These are phyloP conservation scores for Brachylomia viminalis DNA, from an alignment of 2,888 invertebrate genomes.

Conservation along the genomic window DNA sequence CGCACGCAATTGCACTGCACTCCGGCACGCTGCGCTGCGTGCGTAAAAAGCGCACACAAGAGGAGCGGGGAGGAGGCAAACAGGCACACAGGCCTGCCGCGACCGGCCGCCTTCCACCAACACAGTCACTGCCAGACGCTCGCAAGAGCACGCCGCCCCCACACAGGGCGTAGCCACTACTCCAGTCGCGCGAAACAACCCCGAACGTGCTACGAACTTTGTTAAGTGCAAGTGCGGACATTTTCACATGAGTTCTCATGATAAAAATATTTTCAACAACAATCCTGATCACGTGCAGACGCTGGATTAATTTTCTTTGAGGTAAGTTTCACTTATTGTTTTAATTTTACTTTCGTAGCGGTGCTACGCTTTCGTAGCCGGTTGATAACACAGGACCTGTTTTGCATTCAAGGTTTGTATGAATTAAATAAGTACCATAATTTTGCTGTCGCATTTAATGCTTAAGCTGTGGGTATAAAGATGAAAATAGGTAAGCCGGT, in stretches of 20 bases:
- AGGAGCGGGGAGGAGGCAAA: slow-evolving; percentile 82
- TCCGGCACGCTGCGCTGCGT: slow-evolving; percentile 85
- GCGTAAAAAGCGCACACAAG: slow-evolving; percentile 90
- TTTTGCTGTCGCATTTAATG: slow-evolving; percentile 50
- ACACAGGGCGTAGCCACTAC: slow-evolving; percentile 76
- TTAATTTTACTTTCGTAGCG: slow-evolving; percentile 66
- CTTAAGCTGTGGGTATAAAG: slow-evolving; percentile 67
- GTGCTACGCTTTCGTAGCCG: slow-evolving; percentile 75
- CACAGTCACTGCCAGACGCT: slow-evolving; percentile 88
- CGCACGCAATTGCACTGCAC: slow-evolving; percentile 90
- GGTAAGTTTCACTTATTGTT: slow-evolving; percentile 69
- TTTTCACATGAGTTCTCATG: slow-evolving; percentile 73
- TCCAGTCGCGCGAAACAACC: slow-evolving; percentile 82
- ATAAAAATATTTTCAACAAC: slow-evolving; percentile 65
- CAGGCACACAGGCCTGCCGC: slow-evolving; percentile 69
- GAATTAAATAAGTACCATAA: slow-evolving; percentile 51
- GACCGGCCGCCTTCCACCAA: slow-evolving; percentile 77
- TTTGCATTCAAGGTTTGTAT: slow-evolving; percentile 49
- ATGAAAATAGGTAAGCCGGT: slow-evolving; percentile 67
- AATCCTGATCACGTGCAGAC: slow-evolving; percentile 67
- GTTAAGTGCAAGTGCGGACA: slow-evolving; percentile 83
- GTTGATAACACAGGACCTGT: slow-evolving; percentile 48
- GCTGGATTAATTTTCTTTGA: slow-evolving; percentile 70
- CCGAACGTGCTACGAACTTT: slow-evolving; percentile 83
- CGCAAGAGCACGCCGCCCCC: slow-evolving; percentile 88